phyloP scores from a whole-genome alignment of 2,888 invertebrate species.

The Drosophila incognita region DNA sequence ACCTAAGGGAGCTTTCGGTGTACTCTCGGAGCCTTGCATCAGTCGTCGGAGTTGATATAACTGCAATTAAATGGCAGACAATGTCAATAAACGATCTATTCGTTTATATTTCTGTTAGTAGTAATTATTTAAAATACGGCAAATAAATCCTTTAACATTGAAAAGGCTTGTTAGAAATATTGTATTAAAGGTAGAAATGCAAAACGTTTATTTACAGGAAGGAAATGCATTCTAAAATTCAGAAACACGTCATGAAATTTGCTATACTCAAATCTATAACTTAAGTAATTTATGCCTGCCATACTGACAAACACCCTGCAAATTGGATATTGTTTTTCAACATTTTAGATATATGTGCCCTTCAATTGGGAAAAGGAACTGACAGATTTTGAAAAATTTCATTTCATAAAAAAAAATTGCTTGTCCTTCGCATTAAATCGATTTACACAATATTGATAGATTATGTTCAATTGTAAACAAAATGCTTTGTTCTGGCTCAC shows the following conservation, averaged over 20 bases:
- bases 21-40: conserved; percentile 94
- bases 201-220: not conserved
- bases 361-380: not conserved
- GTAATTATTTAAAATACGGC: not conserved
- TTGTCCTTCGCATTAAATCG: not conserved
- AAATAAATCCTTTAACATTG: not conserved
- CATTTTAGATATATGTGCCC: not conserved
- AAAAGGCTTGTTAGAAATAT: not conserved
- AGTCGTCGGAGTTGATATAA: conserved; percentile 94
- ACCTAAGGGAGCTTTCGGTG: conserved; percentile 95
- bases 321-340: not conserved
- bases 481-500: conserved; percentile 5
- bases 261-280: not conserved
- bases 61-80: conserved; percentile 85
- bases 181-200: not conserved
- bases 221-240: not conserved
- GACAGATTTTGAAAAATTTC: too few relatives aligned
- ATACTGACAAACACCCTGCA: not conserved
- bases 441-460: conserved; percentile 7
- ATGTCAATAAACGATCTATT: not conserved
- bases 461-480: conserved; percentile 27
- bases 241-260: too few relatives aligned
- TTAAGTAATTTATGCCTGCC: not conserved
- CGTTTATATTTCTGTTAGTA: not conserved
- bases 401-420: too few relatives aligned